A percentile compares a stretch with the other conserved stretches of the same genome.
These are phyloP conservation scores for Apodemus speciosus DNA, from an alignment of 2,113 vertebrate genomes.

Conservation along the genomic window DNA sequence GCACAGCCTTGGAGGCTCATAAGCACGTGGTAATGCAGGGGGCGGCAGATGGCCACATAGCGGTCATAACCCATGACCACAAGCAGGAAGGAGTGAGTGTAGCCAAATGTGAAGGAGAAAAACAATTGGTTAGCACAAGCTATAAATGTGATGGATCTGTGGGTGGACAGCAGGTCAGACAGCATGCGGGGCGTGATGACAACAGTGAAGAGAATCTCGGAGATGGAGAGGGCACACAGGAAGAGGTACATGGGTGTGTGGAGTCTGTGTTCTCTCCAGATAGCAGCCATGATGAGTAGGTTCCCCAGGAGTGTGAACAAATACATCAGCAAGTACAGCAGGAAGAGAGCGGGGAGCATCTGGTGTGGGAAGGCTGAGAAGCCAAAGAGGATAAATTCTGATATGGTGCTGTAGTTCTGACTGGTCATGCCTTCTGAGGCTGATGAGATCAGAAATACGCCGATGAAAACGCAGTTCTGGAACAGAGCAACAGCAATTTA, in stretches of 20 bases:
- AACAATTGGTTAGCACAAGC: constrained; percentile 62
- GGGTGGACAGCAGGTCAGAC: constrained; percentile 19
- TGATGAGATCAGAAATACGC: neutral
- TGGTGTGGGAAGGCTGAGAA: constrained; percentile 55
- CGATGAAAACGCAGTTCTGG: neutral
- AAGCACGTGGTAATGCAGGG: constrained; percentile 37
- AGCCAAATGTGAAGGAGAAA: constrained; percentile 67
- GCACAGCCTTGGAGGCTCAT: constrained; percentile 56
- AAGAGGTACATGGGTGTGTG: constrained; percentile 62
- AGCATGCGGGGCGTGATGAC: constrained; percentile 42
- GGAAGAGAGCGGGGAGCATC: neutral
- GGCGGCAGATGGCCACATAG: constrained; percentile 64
- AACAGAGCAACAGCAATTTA: neutral
- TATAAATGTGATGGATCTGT: neutral
- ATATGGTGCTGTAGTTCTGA: neutral
- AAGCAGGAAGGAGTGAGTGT: constrained; percentile 55
- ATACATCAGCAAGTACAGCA: constrained; percentile 52
- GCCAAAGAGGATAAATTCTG: constrained; percentile 52
- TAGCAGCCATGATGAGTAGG: constrained; percentile 52
- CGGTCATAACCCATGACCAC: constrained; percentile 16
- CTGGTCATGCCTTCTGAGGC: neutral
- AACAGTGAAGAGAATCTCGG: constrained; percentile 48
- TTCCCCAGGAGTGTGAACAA: constrained; percentile 57
- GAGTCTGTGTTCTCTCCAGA: constrained; percentile 23
- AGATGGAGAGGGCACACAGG: constrained; percentile 16